Percentiles rank a stretch among this genome's conserved stretches.
Evolutionary conservation across 2,888 invertebrate species (phyloP).

Genomic region (Byasa hedistus): DNA sequence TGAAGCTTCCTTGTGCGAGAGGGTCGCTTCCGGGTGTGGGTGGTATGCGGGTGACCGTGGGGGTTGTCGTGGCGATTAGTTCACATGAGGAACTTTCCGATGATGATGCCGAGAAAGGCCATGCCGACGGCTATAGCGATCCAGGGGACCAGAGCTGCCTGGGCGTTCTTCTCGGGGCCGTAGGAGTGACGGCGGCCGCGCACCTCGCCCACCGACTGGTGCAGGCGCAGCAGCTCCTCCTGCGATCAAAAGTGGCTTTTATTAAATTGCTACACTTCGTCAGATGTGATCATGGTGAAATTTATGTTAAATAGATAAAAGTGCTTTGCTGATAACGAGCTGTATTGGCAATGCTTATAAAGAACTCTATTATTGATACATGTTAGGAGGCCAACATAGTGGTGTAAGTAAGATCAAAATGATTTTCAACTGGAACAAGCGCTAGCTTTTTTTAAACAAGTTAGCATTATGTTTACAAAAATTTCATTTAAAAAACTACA

Average conservation of each 20-base stretch:
- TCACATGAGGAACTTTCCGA: conserved; percentile 92
- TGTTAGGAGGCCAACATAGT: too few relatives aligned
- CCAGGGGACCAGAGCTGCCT: conserved; percentile 81
- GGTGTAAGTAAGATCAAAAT: too few relatives aligned
- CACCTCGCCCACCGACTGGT: conserved; percentile 65
- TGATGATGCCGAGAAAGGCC: conserved; percentile 86
- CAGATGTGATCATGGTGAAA: too few relatives aligned
- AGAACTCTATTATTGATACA: too few relatives aligned
- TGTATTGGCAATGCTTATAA: too few relatives aligned
- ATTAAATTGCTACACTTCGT: too few relatives aligned
- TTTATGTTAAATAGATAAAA: too few relatives aligned
- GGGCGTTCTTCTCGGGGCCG: conserved; percentile 80
- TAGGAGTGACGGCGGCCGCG: conserved; percentile 66
- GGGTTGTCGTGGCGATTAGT: conserved; percentile 53
- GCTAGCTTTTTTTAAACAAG: too few relatives aligned
- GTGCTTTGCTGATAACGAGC: too few relatives aligned
- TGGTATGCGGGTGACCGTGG: conserved; percentile 53
- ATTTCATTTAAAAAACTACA: too few relatives aligned
- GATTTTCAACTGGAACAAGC: too few relatives aligned
- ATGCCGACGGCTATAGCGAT: conserved; percentile 83
- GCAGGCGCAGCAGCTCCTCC: conserved; percentile 84
- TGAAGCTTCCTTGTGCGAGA: conserved; percentile 55
- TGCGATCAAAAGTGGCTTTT: conserved; percentile 39
- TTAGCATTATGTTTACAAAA: too few relatives aligned
- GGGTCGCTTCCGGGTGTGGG: conserved; percentile 55